Conservation (phyloP, 2,797 vertebrate genomes). For the Fistularia tabacaria region DNA sequence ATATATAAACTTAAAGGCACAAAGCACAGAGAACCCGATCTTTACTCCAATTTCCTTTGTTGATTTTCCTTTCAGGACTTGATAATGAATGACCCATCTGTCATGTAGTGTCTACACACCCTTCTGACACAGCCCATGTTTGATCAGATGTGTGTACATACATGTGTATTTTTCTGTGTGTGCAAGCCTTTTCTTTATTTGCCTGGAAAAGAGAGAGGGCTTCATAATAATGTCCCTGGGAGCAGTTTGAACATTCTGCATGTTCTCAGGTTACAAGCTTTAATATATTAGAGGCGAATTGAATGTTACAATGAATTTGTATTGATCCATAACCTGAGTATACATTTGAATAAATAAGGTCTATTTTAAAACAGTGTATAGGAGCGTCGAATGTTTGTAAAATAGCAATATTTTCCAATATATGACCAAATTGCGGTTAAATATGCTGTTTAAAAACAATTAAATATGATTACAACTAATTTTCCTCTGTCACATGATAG, state of each 20-base stretch:
- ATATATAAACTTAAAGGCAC: no score
- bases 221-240: conserved; percentile 18
- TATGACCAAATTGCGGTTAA: background rate
- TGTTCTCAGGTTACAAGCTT: conserved; percentile 11
- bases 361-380: no score
- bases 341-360: no score
- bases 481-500: no score
- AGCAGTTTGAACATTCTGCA: conserved; percentile 38
- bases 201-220: conserved; percentile 21
- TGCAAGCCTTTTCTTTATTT: conserved; percentile 21
- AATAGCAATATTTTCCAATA: no score
- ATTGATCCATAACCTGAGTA: no score
- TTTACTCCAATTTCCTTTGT: conserved; percentile 19
- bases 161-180: conserved; percentile 15
- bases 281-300: no score
- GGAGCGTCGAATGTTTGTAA: no score
- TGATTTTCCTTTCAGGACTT: conserved; percentile 34
- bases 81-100: conserved; percentile 61
- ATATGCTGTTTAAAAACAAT: background rate
- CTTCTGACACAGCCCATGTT: conserved; percentile 59
- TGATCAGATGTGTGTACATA: conserved; percentile 69
- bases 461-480: no score
- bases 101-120: conserved; percentile 47
- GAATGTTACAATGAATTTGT: no score
- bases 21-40: background rate